Evolutionary conservation across 2,797 vertebrate species (phyloP).

Genomic region (Meriones psammophilus): DNA sequence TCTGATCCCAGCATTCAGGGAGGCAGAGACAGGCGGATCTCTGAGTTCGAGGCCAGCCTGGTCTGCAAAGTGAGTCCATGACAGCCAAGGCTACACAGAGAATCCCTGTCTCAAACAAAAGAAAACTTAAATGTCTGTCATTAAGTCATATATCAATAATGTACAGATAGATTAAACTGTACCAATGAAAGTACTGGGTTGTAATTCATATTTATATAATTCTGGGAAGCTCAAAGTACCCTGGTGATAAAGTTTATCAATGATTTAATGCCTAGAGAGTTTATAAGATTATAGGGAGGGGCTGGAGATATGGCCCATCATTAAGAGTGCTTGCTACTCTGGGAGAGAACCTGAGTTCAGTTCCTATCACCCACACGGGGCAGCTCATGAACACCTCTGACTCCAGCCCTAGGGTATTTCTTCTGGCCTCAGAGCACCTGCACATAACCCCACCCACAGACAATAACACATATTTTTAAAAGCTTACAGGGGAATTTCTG

Average conservation of each 20-base stretch:
- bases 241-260: neutral
- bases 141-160: neutral
- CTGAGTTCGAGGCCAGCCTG: too few relatives aligned
- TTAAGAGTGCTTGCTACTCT: neutral
- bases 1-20: too few relatives aligned
- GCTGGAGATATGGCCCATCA: neutral
- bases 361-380: neutral
- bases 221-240: conserved; percentile 1
- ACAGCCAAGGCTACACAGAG: too few relatives aligned
- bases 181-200: neutral
- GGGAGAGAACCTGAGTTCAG: neutral
- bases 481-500: neutral
- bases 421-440: neutral
- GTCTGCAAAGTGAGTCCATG: too few relatives aligned
- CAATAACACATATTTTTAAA: neutral
- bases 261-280: neutral
- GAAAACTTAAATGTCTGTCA: neutral
- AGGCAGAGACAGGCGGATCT: too few relatives aligned
- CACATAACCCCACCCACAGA: neutral
- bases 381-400: neutral
- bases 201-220: conserved; percentile 29
- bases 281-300: neutral
- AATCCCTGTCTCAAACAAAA: too few relatives aligned
- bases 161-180: neutral
- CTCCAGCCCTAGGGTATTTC: neutral